Percentiles rank a stretch among this genome's conserved stretches.
phyloP scores from a whole-genome alignment of 2,888 invertebrate species.

The Mythimna lalbum region DNA sequence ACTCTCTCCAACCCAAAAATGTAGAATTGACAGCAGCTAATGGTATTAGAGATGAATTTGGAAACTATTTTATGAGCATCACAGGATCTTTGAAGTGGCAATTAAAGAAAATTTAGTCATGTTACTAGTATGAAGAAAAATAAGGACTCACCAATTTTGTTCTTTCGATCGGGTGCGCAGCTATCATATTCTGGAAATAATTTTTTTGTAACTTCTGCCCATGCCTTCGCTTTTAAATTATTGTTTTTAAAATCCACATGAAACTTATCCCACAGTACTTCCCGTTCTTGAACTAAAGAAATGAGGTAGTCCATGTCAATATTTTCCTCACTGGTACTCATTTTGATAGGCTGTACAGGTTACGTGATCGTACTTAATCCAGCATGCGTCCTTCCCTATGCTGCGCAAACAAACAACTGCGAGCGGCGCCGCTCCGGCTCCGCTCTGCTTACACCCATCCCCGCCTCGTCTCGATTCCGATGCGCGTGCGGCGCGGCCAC shows the following conservation, averaged over 20 bases:
- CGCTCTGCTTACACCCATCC: slow-evolving; percentile 31
- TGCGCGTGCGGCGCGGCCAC: slow-evolving; percentile 3
- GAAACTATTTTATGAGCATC: slow-evolving; percentile 43
- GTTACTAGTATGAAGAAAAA: slow-evolving; percentile 29
- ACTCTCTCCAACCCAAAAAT: slow-evolving; percentile 33
- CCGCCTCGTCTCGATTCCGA: slow-evolving; percentile 19
- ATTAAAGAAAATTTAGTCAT: slow-evolving; percentile 34
- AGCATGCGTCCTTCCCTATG: slow-evolving; percentile 26
- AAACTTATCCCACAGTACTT: slow-evolving; percentile 29
- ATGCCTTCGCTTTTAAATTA: slow-evolving; percentile 24
- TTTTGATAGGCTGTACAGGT: slow-evolving; percentile 29
- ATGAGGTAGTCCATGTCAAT: slow-evolving; percentile 36
- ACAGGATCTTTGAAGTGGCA: slow-evolving; percentile 48
- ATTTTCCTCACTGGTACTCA: slow-evolving; percentile 36
- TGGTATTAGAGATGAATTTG: slow-evolving; percentile 41
- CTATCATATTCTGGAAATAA: slow-evolving; percentile 40
- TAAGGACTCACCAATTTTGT: slow-evolving; percentile 46
- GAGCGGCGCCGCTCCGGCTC: slow-evolving; percentile 35
- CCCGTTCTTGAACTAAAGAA: slow-evolving; percentile 44
- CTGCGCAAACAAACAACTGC: slow-evolving; percentile 14
- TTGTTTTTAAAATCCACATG: slow-evolving; percentile 32
- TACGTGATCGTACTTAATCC: slow-evolving; percentile 24
- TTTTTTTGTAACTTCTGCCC: slow-evolving; percentile 28
- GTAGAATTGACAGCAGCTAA: slow-evolving; percentile 35
- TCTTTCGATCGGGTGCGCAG: slow-evolving; percentile 39